Evolutionary conservation across 2,797 vertebrate genomes (phyloP), one percentile per base, ranked within the genome.

Genomic region (Notolepis coatsorum): DNA sequence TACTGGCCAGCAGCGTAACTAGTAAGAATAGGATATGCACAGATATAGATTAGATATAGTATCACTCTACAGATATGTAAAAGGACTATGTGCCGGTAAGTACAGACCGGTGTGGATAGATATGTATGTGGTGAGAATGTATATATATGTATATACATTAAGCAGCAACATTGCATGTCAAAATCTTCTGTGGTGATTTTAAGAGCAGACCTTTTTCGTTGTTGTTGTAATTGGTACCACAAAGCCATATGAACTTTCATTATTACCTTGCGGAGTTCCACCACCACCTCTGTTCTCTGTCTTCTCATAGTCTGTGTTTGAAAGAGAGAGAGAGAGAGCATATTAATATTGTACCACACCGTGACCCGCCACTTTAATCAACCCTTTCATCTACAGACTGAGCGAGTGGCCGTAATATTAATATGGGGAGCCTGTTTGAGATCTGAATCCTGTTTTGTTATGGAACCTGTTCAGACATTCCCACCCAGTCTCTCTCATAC

Each of bases 221-320:
- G 17, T 9, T 20, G 1, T 8, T 8, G 17, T 15, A 15, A 17
- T n/a, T 47, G 1, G 12, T 15, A 6, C 8, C 5, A 13, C 12
- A 20, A 47, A 25, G 7, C 20, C 0, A 5, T 42, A 33, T 24
- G 3, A 43, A 58, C 21, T 42, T 53, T 63, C 15, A 76, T 93
- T 13, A 76, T 93, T 92, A 99, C 98, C 96, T 99, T 99, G 88
- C 98, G 93, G 86, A 99, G 91, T 80, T 99, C 97, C 73, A 99
- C 96, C 53, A 98, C 97, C 30, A 99, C 97, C 92, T 99, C 98
- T 69, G 98, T 99, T 89, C 97, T 93, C 85, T 99, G 97, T 93
- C 98, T 95, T 94, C 98, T 96, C 97, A 99, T 99, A 79, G 95
- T 96, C 98, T 99, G 91, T 35, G 52, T n/a, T n/a, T n/a, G n/a